A percentile compares a stretch with the other conserved stretches of the same genome.
phyloP scores from a whole-genome alignment of 2,888 invertebrate genomes.

The Plebejus anna region DNA sequence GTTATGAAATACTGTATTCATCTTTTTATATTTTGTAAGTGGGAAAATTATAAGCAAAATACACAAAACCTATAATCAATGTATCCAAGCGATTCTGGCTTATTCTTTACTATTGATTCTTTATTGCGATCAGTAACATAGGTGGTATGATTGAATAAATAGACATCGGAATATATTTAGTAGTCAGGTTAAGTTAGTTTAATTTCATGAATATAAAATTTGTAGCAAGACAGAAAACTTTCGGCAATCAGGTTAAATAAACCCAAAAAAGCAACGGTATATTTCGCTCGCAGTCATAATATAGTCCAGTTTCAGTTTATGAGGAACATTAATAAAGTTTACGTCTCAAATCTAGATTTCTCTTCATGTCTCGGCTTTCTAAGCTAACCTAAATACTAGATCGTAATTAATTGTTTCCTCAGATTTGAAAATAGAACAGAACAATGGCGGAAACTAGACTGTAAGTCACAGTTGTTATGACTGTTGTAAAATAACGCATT shows the following conservation, averaged over 20 bases:
- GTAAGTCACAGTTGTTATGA: background rate
- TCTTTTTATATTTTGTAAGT: no score
- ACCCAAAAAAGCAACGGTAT: background rate
- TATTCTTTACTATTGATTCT: no score
- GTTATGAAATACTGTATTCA: no score
- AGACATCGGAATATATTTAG: no score
- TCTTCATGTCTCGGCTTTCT: conserved; percentile 46
- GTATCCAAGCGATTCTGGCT: no score
- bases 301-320: conserved; percentile 36
- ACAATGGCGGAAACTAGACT: conserved; percentile 15
- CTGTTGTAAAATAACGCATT: no score
- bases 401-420: conserved; percentile 41
- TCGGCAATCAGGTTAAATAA: background rate
- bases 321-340: conserved; percentile 44
- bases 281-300: conserved; percentile 2
- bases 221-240: background rate
- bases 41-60: no score
- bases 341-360: conserved; percentile 50
- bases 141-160: no score
- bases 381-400: conserved; percentile 46
- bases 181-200: background rate
- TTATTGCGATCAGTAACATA: no score
- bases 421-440: conserved; percentile 40
- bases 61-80: no score
- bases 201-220: no score